Evolutionary conservation across 1,140 invertebrate species (phyloP).

Genomic region (Microvelia longipes): DNA sequence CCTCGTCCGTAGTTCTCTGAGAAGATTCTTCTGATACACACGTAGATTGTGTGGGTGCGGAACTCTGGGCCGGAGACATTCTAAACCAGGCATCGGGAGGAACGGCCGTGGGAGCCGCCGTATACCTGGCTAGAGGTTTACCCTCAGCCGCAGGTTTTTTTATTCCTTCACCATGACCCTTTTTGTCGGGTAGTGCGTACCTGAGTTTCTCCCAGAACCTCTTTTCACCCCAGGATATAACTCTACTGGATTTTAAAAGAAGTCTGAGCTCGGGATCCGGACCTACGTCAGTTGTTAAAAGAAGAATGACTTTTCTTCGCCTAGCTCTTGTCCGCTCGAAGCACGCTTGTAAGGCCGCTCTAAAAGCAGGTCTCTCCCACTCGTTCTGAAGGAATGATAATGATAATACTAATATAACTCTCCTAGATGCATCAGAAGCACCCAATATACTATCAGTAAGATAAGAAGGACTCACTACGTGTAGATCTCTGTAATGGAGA

Average conservation of each 20-base stretch:
- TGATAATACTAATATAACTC: constrained; percentile 56
- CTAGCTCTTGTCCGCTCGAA: constrained; percentile 34
- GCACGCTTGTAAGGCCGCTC: constrained; percentile 46
- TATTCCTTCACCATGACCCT: constrained; percentile 12
- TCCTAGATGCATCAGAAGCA: constrained; percentile 54
- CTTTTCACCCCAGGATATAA: constrained; percentile 69
- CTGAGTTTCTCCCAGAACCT: constrained; percentile 80
- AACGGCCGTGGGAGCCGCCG: constrained; percentile 39
- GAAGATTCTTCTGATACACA: constrained; percentile 45
- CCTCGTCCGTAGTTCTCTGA: constrained; percentile 39
- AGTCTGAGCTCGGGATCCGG: constrained; percentile 67
- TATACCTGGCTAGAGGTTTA: constrained; percentile 34
- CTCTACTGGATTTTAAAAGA: constrained; percentile 66
- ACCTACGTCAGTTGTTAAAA: constrained; percentile 47
- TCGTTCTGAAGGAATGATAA: constrained; percentile 56
- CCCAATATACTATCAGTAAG: constrained; percentile 58
- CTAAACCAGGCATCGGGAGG: constrained; percentile 33
- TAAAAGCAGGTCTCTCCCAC: constrained; percentile 54
- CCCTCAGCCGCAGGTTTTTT: constrained; percentile 25
- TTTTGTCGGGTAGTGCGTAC: constrained; percentile 65
- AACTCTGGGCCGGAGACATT: constrained; percentile 30
- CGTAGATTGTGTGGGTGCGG: constrained; percentile 40
- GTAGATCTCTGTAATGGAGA: constrained; percentile 56
- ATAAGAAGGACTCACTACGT: constrained; percentile 42
- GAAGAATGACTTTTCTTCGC: constrained; percentile 55